A percentile compares a stretch with the other conserved stretches of the same genome.
Evolutionary conservation across 2,888 invertebrate genomes (phyloP).

Genomic region (Cephus runcator): DNA sequence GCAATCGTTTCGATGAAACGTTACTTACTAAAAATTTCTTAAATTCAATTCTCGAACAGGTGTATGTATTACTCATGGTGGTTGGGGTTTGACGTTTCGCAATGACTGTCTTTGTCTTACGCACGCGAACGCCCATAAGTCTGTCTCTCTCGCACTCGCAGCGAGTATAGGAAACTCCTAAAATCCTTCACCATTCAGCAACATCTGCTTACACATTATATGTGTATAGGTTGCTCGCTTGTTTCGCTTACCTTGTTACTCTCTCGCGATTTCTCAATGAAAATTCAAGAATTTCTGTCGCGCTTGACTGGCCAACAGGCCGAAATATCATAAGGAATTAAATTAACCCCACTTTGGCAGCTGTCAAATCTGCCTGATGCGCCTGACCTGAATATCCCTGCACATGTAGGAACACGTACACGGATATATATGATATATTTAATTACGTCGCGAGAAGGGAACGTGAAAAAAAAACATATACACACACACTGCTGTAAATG

Average conservation of each 20-base stretch:
- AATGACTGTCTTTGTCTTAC: background rate
- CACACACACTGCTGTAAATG: slow-evolving; percentile 55
- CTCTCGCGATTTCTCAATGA: too few species aligned
- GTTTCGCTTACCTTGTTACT: background rate
- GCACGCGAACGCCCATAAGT: background rate
- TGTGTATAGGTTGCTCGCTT: background rate
- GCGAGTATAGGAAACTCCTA: background rate
- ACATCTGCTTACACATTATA: background rate
- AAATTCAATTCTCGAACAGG: background rate
- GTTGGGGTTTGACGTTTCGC: background rate
- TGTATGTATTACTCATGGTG: too few species aligned
- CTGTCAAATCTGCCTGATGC: background rate
- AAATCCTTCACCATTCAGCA: background rate
- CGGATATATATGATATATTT: slow-evolving; percentile 61
- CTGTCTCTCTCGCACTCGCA: slow-evolving; percentile 5
- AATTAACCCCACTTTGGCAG: background rate
- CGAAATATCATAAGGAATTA: background rate
- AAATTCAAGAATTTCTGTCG: background rate
- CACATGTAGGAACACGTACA: slow-evolving; percentile 12
- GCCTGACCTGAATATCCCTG: background rate
- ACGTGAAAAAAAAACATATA: slow-evolving; percentile 34
- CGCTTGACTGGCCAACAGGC: background rate
- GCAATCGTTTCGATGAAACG: background rate
- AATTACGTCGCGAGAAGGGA: slow-evolving; percentile 29
- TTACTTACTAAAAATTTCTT: background rate